Percentiles rank a stretch among this genome's conserved stretches.
These are phyloP conservation scores for Pantherophis alleghaniensis DNA, from an alignment of 2,797 vertebrate species.

Conservation along the genomic window DNA sequence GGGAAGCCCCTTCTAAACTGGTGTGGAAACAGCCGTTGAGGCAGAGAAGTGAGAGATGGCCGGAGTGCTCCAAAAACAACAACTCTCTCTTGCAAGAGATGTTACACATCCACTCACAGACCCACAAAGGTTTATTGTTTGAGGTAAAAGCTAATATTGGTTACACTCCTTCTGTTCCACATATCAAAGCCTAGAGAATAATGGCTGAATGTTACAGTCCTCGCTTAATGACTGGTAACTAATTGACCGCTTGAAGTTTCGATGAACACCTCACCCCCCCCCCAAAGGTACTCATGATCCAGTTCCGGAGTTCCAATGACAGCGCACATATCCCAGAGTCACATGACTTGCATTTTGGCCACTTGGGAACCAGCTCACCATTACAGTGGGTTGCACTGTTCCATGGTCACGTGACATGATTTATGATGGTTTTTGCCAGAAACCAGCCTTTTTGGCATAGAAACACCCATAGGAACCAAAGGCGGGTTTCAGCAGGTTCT, in stretches of 20 bases:
- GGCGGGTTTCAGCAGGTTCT: too few relatives aligned
- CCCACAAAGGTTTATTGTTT: neutral
- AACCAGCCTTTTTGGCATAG: neutral
- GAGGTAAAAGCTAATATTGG: neutral
- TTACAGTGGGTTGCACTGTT: neutral
- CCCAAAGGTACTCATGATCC: neutral
- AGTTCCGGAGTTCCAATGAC: neutral
- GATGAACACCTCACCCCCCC: neutral
- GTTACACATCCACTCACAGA: neutral
- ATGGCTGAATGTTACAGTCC: neutral
- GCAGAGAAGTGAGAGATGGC: neutral
- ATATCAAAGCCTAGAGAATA: neutral
- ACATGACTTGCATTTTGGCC: neutral
- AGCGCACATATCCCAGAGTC: neutral
- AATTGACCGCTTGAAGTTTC: neutral
- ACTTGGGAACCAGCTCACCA: neutral
- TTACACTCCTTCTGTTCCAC: neutral
- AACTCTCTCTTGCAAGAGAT: neutral
- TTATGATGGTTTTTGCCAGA: neutral
- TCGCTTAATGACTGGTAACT: neutral
- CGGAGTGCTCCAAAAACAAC: neutral
- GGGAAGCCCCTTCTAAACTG: neutral
- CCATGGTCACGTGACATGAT: neutral
- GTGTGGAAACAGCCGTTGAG: neutral
- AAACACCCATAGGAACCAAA: neutral